These are phyloP conservation scores for Tupiocoris notatus DNA, from an alignment of 2,888 invertebrate genomes.

Conservation along the genomic window DNA sequence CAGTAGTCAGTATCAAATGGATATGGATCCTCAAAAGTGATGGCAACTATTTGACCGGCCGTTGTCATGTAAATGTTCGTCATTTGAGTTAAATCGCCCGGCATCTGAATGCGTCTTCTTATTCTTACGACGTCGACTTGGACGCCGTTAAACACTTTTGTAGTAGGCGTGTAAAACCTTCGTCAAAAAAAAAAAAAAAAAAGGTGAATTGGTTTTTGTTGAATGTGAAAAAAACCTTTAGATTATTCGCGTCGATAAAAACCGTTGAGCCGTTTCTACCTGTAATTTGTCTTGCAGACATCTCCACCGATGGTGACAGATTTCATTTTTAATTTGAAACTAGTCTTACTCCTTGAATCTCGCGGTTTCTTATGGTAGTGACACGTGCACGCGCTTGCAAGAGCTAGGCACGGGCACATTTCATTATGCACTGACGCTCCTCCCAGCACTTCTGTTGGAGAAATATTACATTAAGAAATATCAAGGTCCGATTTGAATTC, in stretches of 20 bases:
- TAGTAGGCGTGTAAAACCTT: slow-evolving; percentile 16
- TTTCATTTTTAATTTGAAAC: slow-evolving; percentile 14
- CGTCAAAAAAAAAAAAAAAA: too few relatives aligned
- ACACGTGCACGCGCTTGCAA: background rate
- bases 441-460: too few relatives aligned
- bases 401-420: background rate
- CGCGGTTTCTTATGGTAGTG: too few relatives aligned
- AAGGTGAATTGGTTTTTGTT: too few relatives aligned
- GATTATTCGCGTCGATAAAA: too few relatives aligned
- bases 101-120: slow-evolving; percentile 25
- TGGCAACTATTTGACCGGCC: slow-evolving; percentile 20
- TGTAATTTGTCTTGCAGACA: slow-evolving; percentile 24
- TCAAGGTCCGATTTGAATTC: too few relatives aligned
- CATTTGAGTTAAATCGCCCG: slow-evolving; percentile 13
- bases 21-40: slow-evolving; percentile 29
- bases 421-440: too few relatives aligned
- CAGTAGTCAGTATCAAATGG: slow-evolving; percentile 26
- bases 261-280: too few relatives aligned
- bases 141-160: background rate
- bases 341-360: too few relatives aligned
- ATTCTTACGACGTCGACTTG: slow-evolving; percentile 19
- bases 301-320: slow-evolving; percentile 13
- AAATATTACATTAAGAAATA: too few relatives aligned
- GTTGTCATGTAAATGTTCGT: slow-evolving; percentile 31
- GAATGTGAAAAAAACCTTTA: too few relatives aligned